Percentiles rank a stretch among this genome's conserved stretches.
Evolutionary conservation across 1,140 invertebrate genomes (phyloP).

Genomic region (Ips nitidus): DNA sequence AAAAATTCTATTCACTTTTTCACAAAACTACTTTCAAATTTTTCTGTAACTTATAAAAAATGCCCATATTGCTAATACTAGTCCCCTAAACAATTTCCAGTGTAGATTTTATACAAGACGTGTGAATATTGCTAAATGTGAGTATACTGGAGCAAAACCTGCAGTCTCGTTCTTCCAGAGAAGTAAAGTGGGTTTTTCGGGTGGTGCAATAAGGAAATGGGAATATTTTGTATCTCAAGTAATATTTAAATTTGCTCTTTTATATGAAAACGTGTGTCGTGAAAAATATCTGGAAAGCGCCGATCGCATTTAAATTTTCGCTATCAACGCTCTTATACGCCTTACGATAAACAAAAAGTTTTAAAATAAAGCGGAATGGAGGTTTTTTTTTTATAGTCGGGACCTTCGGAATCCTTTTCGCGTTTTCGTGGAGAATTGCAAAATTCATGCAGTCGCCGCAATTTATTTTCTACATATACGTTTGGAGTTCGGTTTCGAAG

Average conservation of each 20-base stretch:
- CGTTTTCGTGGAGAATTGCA: constrained; percentile 29
- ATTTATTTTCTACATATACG: constrained; percentile 27
- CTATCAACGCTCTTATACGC: constrained; percentile 6
- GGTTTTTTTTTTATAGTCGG: constrained; percentile 10
- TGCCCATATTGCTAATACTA: too few relatives aligned
- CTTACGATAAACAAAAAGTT: constrained; percentile 20
- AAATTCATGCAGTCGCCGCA: constrained; percentile 32
- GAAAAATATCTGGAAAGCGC: constrained; percentile 13
- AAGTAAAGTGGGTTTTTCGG: too few relatives aligned
- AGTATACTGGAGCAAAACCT: too few relatives aligned
- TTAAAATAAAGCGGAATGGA: constrained; percentile 26
- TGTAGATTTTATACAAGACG: too few relatives aligned
- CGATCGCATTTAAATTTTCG: constrained; percentile 26
- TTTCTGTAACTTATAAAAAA: too few relatives aligned
- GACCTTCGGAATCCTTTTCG: constrained; percentile 20
- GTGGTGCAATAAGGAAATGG: not conserved
- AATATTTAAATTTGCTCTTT: constrained; percentile 12
- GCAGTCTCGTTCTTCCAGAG: too few relatives aligned
- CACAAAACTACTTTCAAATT: too few relatives aligned
- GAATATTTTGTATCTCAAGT: not conserved
- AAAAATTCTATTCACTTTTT: too few relatives aligned
- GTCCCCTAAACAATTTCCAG: too few relatives aligned
- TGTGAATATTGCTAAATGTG: too few relatives aligned
- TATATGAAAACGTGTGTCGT: not conserved
- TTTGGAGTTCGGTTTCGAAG: constrained; percentile 23